Evolutionary conservation across 2,113 vertebrate genomes (phyloP).

Genomic region (Monopterus albus): DNA sequence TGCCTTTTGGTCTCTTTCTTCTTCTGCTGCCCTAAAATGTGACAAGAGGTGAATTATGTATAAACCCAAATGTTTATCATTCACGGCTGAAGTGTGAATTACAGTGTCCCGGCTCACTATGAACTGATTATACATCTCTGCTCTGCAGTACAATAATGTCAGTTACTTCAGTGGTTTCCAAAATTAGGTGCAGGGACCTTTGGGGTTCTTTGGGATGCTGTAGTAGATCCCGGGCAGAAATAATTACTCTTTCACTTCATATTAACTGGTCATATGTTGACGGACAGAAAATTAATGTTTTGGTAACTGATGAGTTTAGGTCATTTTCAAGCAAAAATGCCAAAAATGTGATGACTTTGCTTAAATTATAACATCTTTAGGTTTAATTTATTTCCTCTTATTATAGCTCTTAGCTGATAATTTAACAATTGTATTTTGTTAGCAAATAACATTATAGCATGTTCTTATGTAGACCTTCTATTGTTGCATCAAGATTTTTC

Average conservation of each 20-base stretch:
- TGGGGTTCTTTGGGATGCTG: background rate
- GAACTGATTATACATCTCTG: constrained; percentile 50
- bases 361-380: too few species aligned
- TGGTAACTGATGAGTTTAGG: background rate
- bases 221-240: background rate
- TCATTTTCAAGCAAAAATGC: too few species aligned
- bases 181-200: constrained; percentile 5
- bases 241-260: too few species aligned
- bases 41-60: constrained; percentile 43
- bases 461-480: too few species aligned
- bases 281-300: background rate
- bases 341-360: too few species aligned
- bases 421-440: too few species aligned
- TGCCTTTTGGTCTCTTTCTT: constrained; percentile 19
- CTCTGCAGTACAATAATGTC: constrained; percentile 36
- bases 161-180: constrained; percentile 31
- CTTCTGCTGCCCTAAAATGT: constrained; percentile 28
- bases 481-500: too few species aligned
- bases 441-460: too few species aligned
- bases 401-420: too few species aligned
- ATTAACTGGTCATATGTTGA: background rate
- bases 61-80: constrained; percentile 33
- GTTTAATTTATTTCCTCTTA: too few species aligned
- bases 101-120: constrained; percentile 19
- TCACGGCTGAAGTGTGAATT: constrained; percentile 56